phyloP scores from a whole-genome alignment of 2,113 vertebrate species.

The Struthidea cinerea region DNA sequence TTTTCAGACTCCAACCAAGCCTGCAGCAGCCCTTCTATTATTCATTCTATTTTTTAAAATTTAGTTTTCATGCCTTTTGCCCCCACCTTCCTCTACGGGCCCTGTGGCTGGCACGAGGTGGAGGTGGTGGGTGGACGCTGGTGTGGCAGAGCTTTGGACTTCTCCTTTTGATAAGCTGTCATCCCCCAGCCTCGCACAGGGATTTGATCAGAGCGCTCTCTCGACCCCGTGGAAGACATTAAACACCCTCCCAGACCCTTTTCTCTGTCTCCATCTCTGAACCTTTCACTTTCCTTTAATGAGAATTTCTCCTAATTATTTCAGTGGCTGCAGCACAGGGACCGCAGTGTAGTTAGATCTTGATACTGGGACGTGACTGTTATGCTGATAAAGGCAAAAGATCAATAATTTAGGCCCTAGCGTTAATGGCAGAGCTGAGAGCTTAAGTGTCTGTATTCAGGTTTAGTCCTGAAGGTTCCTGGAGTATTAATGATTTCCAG shows the following conservation, averaged over 20 bases:
- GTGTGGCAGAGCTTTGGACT: constrained; percentile 42
- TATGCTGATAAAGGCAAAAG: constrained; percentile 91
- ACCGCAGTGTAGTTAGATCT: constrained; percentile 86
- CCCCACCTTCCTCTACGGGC: background rate
- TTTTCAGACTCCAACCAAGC: background rate
- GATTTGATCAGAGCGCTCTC: constrained; percentile 79
- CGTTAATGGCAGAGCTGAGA: constrained; percentile 88
- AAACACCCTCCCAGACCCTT: constrained; percentile 80
- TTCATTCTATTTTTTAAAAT: constrained; percentile 29
- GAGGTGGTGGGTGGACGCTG: background rate
- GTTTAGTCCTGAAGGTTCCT: constrained; percentile 65
- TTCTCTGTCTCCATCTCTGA: constrained; percentile 71
- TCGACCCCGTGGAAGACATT: constrained; percentile 80
- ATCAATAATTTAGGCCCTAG: constrained; percentile 98
- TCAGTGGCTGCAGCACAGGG: constrained; percentile 90
- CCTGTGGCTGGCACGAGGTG: fast-evolving
- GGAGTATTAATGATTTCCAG: constrained; percentile 67
- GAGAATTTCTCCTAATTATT: constrained; percentile 99
- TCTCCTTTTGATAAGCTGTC: constrained; percentile 78
- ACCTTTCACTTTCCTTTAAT: constrained; percentile 89
- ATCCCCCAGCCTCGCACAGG: constrained; percentile 53
- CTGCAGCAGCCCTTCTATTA: background rate
- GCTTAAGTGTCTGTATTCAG: constrained; percentile 86
- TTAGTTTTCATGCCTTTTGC: constrained; percentile 43
- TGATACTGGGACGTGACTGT: constrained; percentile 89